Conservation (phyloP, 2,888 invertebrate species). For the Erebia epiphron region DNA sequence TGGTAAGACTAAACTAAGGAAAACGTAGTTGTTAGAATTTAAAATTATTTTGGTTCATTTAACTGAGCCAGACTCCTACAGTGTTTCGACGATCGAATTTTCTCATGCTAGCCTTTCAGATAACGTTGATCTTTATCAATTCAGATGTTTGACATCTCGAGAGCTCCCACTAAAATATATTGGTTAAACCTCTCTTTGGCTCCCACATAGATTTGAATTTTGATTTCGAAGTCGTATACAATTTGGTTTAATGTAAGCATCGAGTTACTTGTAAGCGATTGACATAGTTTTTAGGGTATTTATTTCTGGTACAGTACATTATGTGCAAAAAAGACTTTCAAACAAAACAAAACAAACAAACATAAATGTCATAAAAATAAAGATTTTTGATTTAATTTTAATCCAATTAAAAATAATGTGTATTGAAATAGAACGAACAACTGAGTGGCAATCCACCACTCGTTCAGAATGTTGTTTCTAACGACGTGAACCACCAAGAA, state of each 20-base stretch:
- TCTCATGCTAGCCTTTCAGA: conserved; percentile 27
- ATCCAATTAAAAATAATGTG: not conserved
- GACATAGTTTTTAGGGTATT: not conserved
- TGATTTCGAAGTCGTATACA: conserved; percentile 28
- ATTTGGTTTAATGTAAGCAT: conserved; percentile 5
- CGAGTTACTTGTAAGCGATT: not conserved
- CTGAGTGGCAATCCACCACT: not conserved
- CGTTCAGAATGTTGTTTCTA: conserved; percentile 1
- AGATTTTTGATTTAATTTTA: not conserved
- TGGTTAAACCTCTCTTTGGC: not conserved
- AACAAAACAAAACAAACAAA: too few relatives aligned
- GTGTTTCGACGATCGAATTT: too few relatives aligned
- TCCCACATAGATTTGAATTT: conserved; percentile 47
- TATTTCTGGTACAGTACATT: too few relatives aligned
- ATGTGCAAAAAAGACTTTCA: too few relatives aligned
- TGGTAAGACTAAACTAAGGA: too few relatives aligned
- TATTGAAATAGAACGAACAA: not conserved
- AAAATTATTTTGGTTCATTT: too few relatives aligned
- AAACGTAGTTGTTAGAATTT: too few relatives aligned
- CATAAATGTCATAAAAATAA: not conserved
- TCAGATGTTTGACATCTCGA: conserved; percentile 42
- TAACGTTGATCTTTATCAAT: conserved; percentile 41
- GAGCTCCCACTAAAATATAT: conserved; percentile 29
- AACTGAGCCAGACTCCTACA: too few relatives aligned
- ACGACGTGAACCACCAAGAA: conserved; percentile 3